phyloP scores from a whole-genome alignment of 2,113 vertebrate genomes.

The Trinectes maculatus region DNA sequence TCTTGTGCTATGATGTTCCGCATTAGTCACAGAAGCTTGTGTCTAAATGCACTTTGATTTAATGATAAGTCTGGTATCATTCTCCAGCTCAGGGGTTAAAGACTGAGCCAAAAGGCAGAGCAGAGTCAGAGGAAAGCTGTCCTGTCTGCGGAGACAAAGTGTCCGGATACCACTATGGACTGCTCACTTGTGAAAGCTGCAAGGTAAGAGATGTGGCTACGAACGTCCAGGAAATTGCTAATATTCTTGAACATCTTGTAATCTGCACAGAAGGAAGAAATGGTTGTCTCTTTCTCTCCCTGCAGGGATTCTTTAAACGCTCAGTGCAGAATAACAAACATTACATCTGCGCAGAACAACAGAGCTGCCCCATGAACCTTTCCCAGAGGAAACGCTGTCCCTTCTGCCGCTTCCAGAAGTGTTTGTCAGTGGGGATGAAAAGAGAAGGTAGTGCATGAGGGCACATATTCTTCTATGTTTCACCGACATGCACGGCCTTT shows the following conservation, averaged over 20 bases:
- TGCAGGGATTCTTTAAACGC: slow-evolving; percentile 86
- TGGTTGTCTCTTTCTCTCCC: background rate
- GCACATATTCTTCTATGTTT: slow-evolving; percentile 4
- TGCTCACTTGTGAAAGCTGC: slow-evolving; percentile 85
- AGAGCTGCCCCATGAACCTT: slow-evolving; percentile 82
- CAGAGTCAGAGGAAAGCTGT: slow-evolving; percentile 67
- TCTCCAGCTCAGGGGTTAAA: slow-evolving; percentile 72
- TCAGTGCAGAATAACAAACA: slow-evolving; percentile 85
- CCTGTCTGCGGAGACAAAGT: slow-evolving; percentile 84
- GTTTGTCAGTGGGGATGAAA: slow-evolving; percentile 85
- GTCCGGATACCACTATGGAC: slow-evolving; percentile 84
- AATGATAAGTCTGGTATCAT: background rate
- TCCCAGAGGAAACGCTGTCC: slow-evolving; percentile 85
- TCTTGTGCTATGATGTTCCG: background rate
- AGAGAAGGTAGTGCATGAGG: slow-evolving; percentile 76
- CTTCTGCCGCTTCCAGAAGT: slow-evolving; percentile 85
- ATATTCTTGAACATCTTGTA: background rate
- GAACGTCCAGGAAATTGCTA: background rate
- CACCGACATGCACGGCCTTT: slow-evolving; percentile 23
- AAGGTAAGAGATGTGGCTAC: slow-evolving; percentile 68
- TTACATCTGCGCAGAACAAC: slow-evolving; percentile 82
- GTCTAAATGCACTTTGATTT: background rate
- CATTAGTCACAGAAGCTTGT: background rate
- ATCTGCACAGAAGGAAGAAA: too few relatives aligned
- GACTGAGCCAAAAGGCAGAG: slow-evolving; percentile 41